Evolutionary conservation across 2,888 invertebrate species (phyloP).

Genomic region (Pocota personata): DNA sequence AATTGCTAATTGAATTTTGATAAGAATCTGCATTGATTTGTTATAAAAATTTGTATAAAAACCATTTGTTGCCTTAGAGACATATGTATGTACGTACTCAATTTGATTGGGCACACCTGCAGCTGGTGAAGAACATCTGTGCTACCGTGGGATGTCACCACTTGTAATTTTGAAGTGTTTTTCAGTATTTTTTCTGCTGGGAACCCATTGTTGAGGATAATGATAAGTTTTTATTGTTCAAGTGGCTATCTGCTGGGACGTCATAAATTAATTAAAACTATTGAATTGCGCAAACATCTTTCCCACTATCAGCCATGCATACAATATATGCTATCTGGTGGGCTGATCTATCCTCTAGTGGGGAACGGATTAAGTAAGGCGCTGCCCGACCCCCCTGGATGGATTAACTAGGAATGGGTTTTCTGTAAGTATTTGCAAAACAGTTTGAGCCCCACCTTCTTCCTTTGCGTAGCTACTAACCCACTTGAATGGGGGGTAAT

Average conservation of each 20-base stretch:
- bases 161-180: not conserved
- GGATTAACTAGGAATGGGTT: not conserved
- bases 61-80: not conserved
- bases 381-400: not conserved
- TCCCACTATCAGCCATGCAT: not conserved
- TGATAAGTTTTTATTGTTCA: no score
- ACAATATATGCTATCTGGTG: not conserved
- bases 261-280: not conserved
- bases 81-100: no score
- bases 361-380: not conserved
- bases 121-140: no score
- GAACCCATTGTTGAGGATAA: no score
- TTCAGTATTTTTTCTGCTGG: not conserved
- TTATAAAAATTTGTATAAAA: not conserved
- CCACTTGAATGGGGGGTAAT: not conserved
- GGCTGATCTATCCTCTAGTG: not conserved
- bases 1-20: constrained; percentile 1
- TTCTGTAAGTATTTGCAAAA: not conserved
- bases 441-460: not conserved
- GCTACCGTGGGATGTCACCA: not conserved
- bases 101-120: no score
- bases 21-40: not conserved
- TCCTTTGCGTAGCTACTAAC: not conserved
- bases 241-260: not conserved
- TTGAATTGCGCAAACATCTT: not conserved